Conservation (phyloP, 2,797 vertebrate genomes). For the Pipistrellus kuhlii region DNA sequence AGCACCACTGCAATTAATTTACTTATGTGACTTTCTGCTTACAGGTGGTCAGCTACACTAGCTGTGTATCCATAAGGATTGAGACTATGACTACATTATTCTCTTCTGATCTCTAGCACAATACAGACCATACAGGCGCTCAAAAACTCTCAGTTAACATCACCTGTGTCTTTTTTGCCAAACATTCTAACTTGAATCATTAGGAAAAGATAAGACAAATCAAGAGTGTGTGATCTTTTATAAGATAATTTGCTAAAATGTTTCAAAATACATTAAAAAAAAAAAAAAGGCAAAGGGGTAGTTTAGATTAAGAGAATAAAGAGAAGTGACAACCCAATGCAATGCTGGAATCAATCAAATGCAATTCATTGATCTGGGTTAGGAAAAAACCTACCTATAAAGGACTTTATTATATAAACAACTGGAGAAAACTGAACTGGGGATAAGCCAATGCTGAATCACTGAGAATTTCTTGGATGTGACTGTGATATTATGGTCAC, state of each 20-base stretch:
- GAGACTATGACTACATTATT: neutral
- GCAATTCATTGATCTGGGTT: neutral
- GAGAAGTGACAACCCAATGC: constrained; percentile 1
- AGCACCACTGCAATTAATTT: neutral
- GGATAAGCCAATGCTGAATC: neutral
- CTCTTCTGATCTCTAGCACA: neutral
- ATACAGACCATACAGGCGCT: neutral
- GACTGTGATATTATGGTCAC: neutral
- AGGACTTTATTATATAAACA: neutral
- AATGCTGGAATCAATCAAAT: neutral
- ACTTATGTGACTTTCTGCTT: neutral
- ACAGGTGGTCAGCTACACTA: neutral
- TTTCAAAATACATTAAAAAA: neutral
- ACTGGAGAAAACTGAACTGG: neutral
- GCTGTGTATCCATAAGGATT: neutral
- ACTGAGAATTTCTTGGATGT: neutral
- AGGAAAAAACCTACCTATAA: neutral
- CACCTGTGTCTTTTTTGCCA: neutral
- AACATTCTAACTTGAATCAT: constrained; percentile 28
- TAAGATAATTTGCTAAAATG: neutral
- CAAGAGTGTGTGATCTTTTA: constrained; percentile 48
- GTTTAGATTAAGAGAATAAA: neutral
- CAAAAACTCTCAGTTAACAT: neutral
- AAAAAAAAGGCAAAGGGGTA: neutral
- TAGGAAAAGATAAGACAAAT: constrained; percentile 40